Base-by-base conservation (phyloP, 2,113 vertebrate genomes). In the Pyxicephalus adspersus region DNA sequence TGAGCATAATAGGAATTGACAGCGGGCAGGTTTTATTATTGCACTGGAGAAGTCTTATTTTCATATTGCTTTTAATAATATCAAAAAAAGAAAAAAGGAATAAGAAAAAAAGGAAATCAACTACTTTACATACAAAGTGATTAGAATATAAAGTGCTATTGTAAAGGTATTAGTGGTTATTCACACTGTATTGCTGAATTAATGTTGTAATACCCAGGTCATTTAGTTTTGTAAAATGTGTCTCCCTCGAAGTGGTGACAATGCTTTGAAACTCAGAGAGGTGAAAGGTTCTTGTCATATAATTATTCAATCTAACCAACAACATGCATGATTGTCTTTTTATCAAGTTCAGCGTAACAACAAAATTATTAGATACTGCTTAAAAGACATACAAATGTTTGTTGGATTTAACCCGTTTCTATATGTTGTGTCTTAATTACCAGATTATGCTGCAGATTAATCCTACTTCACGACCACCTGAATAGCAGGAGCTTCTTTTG, bases 161-260 rank as follows among this genome's bases (percentile, higher is more conserved):
- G 51, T 73, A 29, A 76, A 64, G 73, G 29, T 60, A 17, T 38
- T 26, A 9, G 22, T 51, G 73, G 15, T 26, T 50, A 22, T 63
- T 28, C 25, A 60, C 58, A 64, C 58, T 51, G 57, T 3, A 26
- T 63, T 25, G 25, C 26, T 31, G 51, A 34, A 76, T 50, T 11
- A 34, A 28, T 63, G 25, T 50, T 23, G 64, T 50, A 7, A 28
- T 28, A 28, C 19, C 13, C 31, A 25, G 11, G 22, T 1, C 57
- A 50, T 61, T 75, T 61, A 61, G 18, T 73, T 75, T 45, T 63
- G 23, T 26, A 61, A n/a, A 3, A 61, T 75, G 22, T 64, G 23
- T 15, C 6, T 76, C 38, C 58, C 58, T 55, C 18, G 17, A 28
- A 13, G n/a, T 5, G 57, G 13, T 28, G 54, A 50, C 17, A 64